A percentile compares a stretch with the other conserved stretches of the same genome.
These are phyloP conservation scores for Drosophila pseudotakahashii DNA, from an alignment of 2,888 invertebrate genomes.

Conservation along the genomic window DNA sequence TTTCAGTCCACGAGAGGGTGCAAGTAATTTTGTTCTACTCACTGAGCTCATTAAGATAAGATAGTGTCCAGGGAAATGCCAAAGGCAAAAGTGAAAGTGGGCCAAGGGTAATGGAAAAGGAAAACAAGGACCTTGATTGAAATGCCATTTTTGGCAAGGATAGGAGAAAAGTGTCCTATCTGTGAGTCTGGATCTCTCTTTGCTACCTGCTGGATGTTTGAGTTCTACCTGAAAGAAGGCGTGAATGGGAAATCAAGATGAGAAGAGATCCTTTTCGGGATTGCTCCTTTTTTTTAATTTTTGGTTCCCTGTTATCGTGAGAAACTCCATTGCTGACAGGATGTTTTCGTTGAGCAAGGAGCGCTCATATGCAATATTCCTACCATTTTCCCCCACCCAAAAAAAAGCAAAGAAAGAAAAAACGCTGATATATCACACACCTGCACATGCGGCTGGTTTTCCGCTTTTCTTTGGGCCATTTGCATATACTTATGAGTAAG, in stretches of 20 bases:
- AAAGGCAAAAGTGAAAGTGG: conserved; percentile 34
- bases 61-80: conserved; percentile 37
- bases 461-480: conserved; percentile 8
- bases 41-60: conserved; percentile 48
- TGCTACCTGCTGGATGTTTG: conserved; percentile 17
- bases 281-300: conserved; percentile 7
- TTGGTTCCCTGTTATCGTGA: conserved; percentile 24
- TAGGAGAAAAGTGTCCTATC: conserved; percentile 15
- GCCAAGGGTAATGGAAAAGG: conserved; percentile 12
- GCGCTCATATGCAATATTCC: conserved; percentile 25
- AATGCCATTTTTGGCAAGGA: conserved; percentile 11
- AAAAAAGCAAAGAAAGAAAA: background rate
- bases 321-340: conserved; percentile 29
- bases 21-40: conserved; percentile 18
- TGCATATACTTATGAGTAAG: conserved; percentile 32
- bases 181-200: background rate
- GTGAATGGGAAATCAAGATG: conserved; percentile 23
- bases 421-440: conserved; percentile 30
- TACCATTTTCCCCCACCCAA: background rate
- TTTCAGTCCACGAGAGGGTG: conserved; percentile 29
- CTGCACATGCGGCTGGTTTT: conserved; percentile 21
- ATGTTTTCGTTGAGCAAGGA: conserved; percentile 15
- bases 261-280: conserved; percentile 18
- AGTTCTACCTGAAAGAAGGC: conserved; percentile 28
- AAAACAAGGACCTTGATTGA: conserved; percentile 4